Evolutionary conservation across 2,888 invertebrate species (phyloP).

Genomic region (Dryomyza anilis): DNA sequence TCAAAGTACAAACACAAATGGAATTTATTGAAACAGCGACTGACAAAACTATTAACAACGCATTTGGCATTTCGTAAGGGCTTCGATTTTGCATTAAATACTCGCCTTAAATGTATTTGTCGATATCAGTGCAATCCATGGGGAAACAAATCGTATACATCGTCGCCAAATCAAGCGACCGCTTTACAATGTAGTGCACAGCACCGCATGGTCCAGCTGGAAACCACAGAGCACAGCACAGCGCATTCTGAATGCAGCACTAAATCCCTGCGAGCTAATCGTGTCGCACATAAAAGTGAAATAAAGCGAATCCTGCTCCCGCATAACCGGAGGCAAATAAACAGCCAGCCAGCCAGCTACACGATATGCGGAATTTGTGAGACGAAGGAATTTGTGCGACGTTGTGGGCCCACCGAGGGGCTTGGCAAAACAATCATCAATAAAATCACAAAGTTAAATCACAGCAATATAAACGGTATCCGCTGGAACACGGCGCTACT

Average conservation of each 20-base stretch:
- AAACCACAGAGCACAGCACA: too few species aligned
- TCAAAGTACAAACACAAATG: too few species aligned
- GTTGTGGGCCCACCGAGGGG: too few species aligned
- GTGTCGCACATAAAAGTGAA: conserved; percentile 27
- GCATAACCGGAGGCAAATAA: conserved; percentile 34
- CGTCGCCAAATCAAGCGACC: too few species aligned
- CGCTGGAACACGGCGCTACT: neutral
- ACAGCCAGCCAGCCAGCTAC: conserved; percentile 9
- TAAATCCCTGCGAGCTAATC: conserved; percentile 19
- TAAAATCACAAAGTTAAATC: neutral
- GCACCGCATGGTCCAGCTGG: neutral
- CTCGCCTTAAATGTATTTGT: too few species aligned
- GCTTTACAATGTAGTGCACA: too few species aligned
- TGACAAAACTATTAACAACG: too few species aligned
- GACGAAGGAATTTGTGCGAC: neutral
- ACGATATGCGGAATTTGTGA: conserved; percentile 3
- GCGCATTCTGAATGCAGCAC: conserved; percentile 1
- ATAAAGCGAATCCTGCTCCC: conserved; percentile 32
- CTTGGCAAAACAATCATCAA: conserved; percentile 9
- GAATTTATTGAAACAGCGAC: too few species aligned
- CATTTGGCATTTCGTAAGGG: too few species aligned
- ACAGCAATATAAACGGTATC: neutral
- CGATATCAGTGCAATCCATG: too few species aligned
- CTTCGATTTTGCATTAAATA: too few species aligned
- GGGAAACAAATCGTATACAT: too few species aligned